Base-by-base conservation (phyloP, 1,140 invertebrate genomes). In the Anastrepha obliqua region DNA sequence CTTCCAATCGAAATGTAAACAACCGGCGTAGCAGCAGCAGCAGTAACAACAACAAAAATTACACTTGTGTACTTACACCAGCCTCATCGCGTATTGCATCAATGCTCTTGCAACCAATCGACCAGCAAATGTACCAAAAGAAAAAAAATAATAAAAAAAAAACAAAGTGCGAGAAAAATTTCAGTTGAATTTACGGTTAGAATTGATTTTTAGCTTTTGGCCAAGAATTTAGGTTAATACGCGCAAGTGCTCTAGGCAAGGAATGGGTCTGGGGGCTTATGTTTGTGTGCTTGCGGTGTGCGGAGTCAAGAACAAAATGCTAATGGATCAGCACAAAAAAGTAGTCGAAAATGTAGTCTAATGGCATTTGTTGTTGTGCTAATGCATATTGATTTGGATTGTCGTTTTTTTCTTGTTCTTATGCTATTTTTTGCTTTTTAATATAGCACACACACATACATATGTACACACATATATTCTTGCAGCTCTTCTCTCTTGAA, bases 181-280 rank as follows among this genome's bases (percentile, higher is more conserved):
- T 74, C 70, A 15, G 47, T 55, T 81, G 47, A 81, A 20, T 81
- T 55, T 3, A 70, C 51, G 29, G 67, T 70, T 81, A 58, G 74
- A 81, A 81, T 81, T 81, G 74, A 81, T 81, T 81, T 81, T 74
- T 39, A n/a, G n/a, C 2, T 15, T 47, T 81, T 29, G 44, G 17
- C 74, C 17, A 81, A 81, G 74, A 81, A 81, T 81, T 81, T 81
- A 55, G 74, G 74, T 81, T 81, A 81, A 81, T 81, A 81, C 74
- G 74, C 74, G 74, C 74, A 55, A 20, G 47, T 42, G 47, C 74
- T 55, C 15, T 47, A 17, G 8, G 60, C 8, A 5, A 13, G 4
- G 15, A 5, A 15, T n/a, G 60, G 60, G n/a, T 62, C 8, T 17
- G n/a, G 2, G 29, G 29, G 29, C 29, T 29, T 29, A 29, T 29